These are phyloP conservation scores for Nestor notabilis DNA, from an alignment of 2,113 vertebrate species.

Conservation along the genomic window DNA sequence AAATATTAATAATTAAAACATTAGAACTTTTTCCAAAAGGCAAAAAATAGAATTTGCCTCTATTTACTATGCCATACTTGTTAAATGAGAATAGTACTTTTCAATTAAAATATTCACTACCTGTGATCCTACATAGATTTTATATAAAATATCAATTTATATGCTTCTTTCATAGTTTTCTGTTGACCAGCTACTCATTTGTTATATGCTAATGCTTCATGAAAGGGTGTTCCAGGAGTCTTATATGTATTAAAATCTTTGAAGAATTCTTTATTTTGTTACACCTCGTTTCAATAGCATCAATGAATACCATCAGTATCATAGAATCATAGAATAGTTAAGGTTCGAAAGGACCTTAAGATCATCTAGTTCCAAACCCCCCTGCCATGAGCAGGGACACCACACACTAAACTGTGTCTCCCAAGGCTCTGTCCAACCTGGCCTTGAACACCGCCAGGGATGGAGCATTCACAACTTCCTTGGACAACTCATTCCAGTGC, in stretches of 20 bases:
- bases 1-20: neutral
- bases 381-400: no score
- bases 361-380: no score
- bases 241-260: neutral
- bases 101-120: neutral
- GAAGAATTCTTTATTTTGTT: neutral
- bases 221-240: fast-evolving
- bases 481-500: no score
- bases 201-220: neutral
- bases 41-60: neutral
- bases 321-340: no score
- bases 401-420: no score
- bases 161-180: neutral
- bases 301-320: neutral
- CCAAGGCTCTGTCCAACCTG: no score
- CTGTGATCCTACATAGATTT: neutral
- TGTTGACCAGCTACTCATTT: neutral
- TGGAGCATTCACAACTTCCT: no score
- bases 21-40: neutral
- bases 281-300: neutral
- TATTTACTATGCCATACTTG: neutral
- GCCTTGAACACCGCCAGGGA: no score
- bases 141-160: neutral
- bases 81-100: neutral
- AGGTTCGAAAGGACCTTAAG: no score